A percentile compares a stretch with the other conserved stretches of the same genome.
Evolutionary conservation across 1,140 invertebrate species (phyloP).

Genomic region (Charaxes varanes): DNA sequence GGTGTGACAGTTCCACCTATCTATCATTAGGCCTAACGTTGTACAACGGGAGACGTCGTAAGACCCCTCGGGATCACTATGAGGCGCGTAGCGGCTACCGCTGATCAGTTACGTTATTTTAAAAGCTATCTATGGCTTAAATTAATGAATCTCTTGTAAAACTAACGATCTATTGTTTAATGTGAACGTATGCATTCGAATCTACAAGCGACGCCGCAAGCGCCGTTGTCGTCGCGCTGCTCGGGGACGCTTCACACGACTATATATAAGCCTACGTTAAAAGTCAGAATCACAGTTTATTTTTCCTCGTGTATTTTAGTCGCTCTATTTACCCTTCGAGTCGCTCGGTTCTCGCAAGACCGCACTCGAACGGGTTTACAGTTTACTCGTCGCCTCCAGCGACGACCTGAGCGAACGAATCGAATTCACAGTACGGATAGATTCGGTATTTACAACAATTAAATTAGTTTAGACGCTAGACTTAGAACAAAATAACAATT

Average conservation of each 20-base stretch:
- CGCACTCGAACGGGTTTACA: slow-evolving; percentile 54
- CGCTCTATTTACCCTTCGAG: slow-evolving; percentile 36
- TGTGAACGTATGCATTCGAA: no score
- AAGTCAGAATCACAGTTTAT: slow-evolving; percentile 73
- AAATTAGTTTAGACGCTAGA: slow-evolving; percentile 66
- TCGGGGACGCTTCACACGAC: slow-evolving; percentile 44
- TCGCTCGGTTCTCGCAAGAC: slow-evolving; percentile 39
- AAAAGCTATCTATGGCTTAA: no score
- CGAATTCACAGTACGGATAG: slow-evolving; percentile 57
- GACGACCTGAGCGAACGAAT: slow-evolving; percentile 56
- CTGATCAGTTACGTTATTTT: no score
- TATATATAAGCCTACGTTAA: slow-evolving; percentile 63
- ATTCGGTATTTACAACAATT: slow-evolving; percentile 64
- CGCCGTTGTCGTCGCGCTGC: slow-evolving; percentile 30
- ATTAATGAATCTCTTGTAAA: not conserved
- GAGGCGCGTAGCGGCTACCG: no score
- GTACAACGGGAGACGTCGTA: no score
- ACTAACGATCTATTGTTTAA: not conserved
- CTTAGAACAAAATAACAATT: slow-evolving; percentile 74
- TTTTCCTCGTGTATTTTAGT: slow-evolving; percentile 62
- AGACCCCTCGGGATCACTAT: no score
- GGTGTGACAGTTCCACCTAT: no score
- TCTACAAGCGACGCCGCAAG: slow-evolving; percentile 1
- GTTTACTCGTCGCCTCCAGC: slow-evolving; percentile 57
- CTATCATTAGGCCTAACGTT: no score